Evolutionary conservation across 2,797 vertebrate species (phyloP), one percentile per base, ranked within the genome.

Genomic region (Danio tinwini): DNA sequence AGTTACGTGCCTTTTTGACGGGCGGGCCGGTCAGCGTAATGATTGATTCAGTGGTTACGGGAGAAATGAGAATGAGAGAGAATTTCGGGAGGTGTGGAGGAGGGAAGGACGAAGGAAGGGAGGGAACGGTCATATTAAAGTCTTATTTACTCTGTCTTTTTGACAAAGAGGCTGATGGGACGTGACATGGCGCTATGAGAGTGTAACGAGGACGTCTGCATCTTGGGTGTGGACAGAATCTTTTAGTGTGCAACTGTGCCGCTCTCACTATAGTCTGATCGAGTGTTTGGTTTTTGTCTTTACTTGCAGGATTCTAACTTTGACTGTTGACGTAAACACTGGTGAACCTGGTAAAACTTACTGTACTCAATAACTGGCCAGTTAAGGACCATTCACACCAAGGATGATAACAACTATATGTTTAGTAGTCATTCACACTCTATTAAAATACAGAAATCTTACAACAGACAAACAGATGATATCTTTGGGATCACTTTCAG

Each of bases 11-110:
- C 58, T 80, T 64, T 75, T 52, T 69, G 70, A 74, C 65, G 69
- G 39, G 39, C 59, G 4, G 45, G 12, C 40, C 49, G 39, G 76
- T 78, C 13, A 74, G 42, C 59, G 47, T 72, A 78, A 78, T 84
- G 72, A 86, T 76, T 75, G 59, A 82, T 83, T 84, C 55, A 45
- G 74, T 82, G 59, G 70, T 80, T 75, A 78, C 65, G 49, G 78
- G 40, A 76, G 77, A 70, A 85, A 82, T 68, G 73, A 76, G 78
- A 70, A 81, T 78, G 76, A 82, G 50, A 62, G 64, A 61, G 75
- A 83, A 69, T 76, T 77, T 65, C 45, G 14, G 37, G 69, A 62
- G 44, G 70, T 49, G 74, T 44, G 45, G 50, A 49, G 40, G 40
- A 55, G 6, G 37, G 49, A 47, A 29, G 55, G 19, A 13, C 10